phyloP scores from a whole-genome alignment of 2,888 invertebrate genomes.

The Choreutis nemorana region DNA sequence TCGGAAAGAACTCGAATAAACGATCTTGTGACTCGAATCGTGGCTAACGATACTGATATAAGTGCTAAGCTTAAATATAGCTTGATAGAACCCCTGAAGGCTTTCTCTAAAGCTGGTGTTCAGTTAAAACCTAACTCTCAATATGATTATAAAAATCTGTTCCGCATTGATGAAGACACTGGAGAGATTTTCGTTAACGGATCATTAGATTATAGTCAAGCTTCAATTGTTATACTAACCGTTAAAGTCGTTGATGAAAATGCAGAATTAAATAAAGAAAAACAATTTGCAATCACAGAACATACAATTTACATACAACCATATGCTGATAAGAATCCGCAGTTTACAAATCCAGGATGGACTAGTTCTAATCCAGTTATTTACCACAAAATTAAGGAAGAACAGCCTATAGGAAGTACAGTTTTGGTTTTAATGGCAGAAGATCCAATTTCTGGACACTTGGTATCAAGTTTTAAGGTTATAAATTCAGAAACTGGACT shows the following conservation, averaged over 20 bases:
- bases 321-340: conserved; percentile 78
- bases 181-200: conserved; percentile 76
- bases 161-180: conserved; percentile 73
- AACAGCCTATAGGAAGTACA: conserved; percentile 77
- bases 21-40: conserved; percentile 69
- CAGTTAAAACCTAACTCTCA: conserved; percentile 67
- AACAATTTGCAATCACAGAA: conserved; percentile 72
- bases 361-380: conserved; percentile 73
- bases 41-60: conserved; percentile 76
- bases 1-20: conserved; percentile 73
- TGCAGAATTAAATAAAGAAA: conserved; percentile 70
- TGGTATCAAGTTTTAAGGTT: conserved; percentile 68
- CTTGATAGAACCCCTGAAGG: conserved; percentile 72
- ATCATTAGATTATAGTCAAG: conserved; percentile 74
- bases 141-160: conserved; percentile 72
- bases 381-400: conserved; percentile 74
- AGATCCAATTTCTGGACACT: conserved; percentile 72
- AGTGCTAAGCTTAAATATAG: conserved; percentile 74
- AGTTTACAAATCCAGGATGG: conserved; percentile 78
- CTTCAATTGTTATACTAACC: conserved; percentile 77
- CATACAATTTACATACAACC: conserved; percentile 82
- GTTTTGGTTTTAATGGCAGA: conserved; percentile 74
- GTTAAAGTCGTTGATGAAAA: conserved; percentile 75
- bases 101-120: conserved; percentile 78
- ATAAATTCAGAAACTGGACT: conserved; percentile 62